Evolutionary conservation across 1,140 invertebrate genomes (phyloP).

Genomic region (Acromyrmex charruanus): DNA sequence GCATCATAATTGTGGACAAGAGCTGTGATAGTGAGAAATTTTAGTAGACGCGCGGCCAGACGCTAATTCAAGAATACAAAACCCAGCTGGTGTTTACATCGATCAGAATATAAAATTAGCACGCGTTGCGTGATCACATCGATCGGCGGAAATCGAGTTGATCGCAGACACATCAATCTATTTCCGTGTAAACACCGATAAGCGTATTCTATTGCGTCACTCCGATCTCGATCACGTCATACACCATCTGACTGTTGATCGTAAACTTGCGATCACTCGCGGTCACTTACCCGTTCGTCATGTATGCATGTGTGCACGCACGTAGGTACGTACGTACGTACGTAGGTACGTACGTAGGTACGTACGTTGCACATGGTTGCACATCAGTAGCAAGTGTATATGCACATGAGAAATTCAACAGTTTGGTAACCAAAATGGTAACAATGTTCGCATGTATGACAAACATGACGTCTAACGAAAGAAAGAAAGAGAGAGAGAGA

Average conservation of each 20-base stretch:
- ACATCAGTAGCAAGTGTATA: neutral
- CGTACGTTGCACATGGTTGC: neutral
- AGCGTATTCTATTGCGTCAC: conserved; percentile 57
- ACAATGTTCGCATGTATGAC: neutral
- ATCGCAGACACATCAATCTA: conserved; percentile 31
- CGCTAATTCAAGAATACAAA: conserved; percentile 12
- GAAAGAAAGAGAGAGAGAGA: neutral
- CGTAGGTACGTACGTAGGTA: neutral
- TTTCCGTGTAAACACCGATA: conserved; percentile 40
- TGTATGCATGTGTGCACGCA: neutral
- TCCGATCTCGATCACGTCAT: conserved; percentile 43
- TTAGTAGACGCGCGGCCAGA: conserved; percentile 18
- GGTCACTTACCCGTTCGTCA: conserved; percentile 75
- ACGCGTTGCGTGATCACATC: neutral
- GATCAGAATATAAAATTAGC: conserved; percentile 19
- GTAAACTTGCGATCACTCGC: conserved; percentile 63
- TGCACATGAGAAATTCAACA: neutral
- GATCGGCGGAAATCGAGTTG: conserved; percentile 17
- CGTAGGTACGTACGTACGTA: neutral
- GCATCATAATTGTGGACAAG: neutral
- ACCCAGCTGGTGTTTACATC: conserved; percentile 14
- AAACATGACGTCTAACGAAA: neutral
- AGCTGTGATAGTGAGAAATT: neutral
- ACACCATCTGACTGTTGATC: conserved; percentile 55
- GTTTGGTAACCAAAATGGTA: neutral